Percentiles rank a stretch among this genome's conserved stretches.
These are phyloP conservation scores for Sprattus sprattus DNA, from an alignment of 2,113 vertebrate genomes.

Conservation along the genomic window DNA sequence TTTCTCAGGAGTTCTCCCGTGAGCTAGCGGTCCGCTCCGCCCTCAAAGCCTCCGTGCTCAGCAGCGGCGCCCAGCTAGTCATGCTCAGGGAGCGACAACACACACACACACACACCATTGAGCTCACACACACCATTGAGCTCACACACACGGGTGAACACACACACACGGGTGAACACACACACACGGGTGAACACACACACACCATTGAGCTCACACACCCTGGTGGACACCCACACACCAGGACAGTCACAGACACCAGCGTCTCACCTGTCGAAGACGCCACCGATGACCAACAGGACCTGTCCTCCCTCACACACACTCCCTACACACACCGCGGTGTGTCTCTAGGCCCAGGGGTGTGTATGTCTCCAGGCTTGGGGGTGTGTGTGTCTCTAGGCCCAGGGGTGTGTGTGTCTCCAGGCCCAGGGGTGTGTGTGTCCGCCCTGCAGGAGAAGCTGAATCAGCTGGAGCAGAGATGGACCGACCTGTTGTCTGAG, in stretches of 20 bases:
- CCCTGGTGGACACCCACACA: slow-evolving; percentile 33
- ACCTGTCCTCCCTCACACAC: slow-evolving; percentile 8
- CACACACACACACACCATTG: not conserved
- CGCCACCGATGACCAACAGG: not conserved
- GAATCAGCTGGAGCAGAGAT: slow-evolving; percentile 77
- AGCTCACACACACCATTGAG: not conserved
- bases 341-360: too few species aligned
- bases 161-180: slow-evolving; percentile 52
- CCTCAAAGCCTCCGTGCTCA: slow-evolving; percentile 75
- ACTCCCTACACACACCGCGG: not conserved
- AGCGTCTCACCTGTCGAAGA: not conserved
- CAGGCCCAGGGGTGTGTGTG: slow-evolving; percentile 1
- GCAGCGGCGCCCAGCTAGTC: slow-evolving; percentile 77
- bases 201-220: not conserved
- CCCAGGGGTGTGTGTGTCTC: too few species aligned
- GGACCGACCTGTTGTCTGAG: slow-evolving; percentile 73
- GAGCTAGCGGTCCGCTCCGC: slow-evolving; percentile 75
- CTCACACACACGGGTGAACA: not conserved
- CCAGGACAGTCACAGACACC: slow-evolving; percentile 26
- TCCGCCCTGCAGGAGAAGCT: slow-evolving; percentile 65
- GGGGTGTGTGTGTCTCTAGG: too few species aligned
- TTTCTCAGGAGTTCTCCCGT: slow-evolving; percentile 77
- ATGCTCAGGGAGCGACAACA: slow-evolving; percentile 67
- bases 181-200: not conserved
- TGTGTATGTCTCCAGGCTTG: too few species aligned